Evolutionary conservation across 1,140 invertebrate species (phyloP).

Genomic region (Trichoplusia ni): DNA sequence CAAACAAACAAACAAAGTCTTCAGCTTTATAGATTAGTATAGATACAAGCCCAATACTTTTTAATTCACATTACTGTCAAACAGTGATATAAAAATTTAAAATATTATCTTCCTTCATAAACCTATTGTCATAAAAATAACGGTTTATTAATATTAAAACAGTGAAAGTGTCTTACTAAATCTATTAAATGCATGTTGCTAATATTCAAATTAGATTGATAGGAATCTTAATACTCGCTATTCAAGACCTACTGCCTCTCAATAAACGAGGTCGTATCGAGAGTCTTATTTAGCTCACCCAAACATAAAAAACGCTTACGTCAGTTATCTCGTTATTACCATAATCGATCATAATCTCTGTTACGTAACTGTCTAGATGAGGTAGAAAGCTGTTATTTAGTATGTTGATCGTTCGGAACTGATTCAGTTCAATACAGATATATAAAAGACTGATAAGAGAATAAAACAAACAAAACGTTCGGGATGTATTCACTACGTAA

Average conservation of each 20-base stretch:
- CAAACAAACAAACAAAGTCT: too few relatives aligned
- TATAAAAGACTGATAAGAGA: background rate
- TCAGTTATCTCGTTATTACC: slow-evolving; percentile 59
- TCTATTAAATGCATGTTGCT: slow-evolving; percentile 35
- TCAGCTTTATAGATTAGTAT: too few relatives aligned
- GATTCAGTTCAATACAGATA: background rate
- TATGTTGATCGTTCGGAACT: background rate
- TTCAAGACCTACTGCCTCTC: slow-evolving; percentile 44
- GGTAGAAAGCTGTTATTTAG: slow-evolving; percentile 54
- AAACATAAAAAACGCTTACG: slow-evolving; percentile 55
- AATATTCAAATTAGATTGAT: slow-evolving; percentile 54
- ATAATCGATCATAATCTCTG: slow-evolving; percentile 70
- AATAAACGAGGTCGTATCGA: slow-evolving; percentile 49
- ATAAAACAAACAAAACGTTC: slow-evolving; percentile 15
- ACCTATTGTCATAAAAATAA: too few relatives aligned
- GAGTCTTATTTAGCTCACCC: slow-evolving; percentile 45
- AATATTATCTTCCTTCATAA: too few relatives aligned
- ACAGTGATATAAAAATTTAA: too few relatives aligned
- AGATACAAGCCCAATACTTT: background rate
- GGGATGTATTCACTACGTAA: background rate
- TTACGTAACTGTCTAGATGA: slow-evolving; percentile 62
- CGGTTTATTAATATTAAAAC: slow-evolving; percentile 14
- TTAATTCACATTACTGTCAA: background rate
- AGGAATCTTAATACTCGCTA: slow-evolving; percentile 47
- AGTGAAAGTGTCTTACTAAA: slow-evolving; percentile 46